A percentile compares a stretch with the other conserved stretches of the same genome.
Conservation (phyloP, 1,140 invertebrate species). For the Caenorhabditis brenneri region DNA sequence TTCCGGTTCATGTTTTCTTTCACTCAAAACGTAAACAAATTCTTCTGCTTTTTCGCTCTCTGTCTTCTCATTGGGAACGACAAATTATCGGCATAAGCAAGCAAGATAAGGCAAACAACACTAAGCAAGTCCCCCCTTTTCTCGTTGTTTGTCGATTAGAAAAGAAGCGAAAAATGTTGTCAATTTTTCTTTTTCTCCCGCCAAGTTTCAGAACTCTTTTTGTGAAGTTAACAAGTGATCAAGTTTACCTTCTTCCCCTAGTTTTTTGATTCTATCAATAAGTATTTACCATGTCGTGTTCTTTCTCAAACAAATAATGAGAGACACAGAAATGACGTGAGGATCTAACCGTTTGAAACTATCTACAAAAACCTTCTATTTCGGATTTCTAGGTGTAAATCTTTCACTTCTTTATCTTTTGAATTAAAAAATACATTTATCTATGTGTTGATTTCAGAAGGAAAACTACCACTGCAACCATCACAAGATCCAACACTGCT, state of each 20-base stretch:
- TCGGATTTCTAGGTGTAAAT: neutral
- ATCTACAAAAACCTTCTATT: neutral
- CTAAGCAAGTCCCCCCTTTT: neutral
- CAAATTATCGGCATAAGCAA: conserved; percentile 32
- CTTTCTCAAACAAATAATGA: neutral
- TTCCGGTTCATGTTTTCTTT: conserved; percentile 26
- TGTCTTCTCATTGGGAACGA: neutral
- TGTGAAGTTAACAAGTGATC: neutral
- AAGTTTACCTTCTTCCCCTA: neutral
- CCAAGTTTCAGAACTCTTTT: conserved; percentile 26
- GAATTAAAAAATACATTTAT: too few species aligned
- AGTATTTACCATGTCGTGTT: conserved; percentile 8
- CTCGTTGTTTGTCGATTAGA: conserved; percentile 31
- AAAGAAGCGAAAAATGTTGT: conserved; percentile 11
- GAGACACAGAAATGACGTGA: neutral
- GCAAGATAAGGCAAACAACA: conserved; percentile 35
- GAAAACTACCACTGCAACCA: conserved; percentile 39
- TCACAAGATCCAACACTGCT: conserved; percentile 41
- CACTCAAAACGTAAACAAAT: neutral
- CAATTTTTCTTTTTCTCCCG: neutral
- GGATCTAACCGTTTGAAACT: neutral
- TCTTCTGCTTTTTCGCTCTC: conserved; percentile 3
- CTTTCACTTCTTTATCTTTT: neutral
- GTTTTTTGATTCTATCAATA: conserved; percentile 27
- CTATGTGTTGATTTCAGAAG: conserved; percentile 45